A percentile compares a stretch with the other conserved stretches of the same genome.
phyloP scores from a whole-genome alignment of 2,113 vertebrate species.

The Sitta europaea region DNA sequence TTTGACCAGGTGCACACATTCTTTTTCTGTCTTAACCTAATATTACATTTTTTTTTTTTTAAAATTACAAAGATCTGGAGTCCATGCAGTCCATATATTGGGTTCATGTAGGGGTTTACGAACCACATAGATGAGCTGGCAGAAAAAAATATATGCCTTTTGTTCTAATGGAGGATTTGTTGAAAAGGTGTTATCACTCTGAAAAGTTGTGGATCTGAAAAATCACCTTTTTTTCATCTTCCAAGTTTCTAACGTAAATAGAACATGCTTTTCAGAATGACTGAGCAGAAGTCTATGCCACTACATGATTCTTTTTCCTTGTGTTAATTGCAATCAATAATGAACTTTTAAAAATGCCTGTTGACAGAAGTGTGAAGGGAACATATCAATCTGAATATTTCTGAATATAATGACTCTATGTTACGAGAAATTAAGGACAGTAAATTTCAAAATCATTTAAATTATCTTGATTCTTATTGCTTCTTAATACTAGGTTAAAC shows the following conservation, averaged over 20 bases:
- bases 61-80: neutral
- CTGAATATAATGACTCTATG: neutral
- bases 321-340: neutral
- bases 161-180: neutral
- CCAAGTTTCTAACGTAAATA: neutral
- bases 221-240: neutral
- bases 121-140: neutral
- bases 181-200: neutral
- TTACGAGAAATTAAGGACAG: neutral
- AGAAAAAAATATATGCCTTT: fast-evolving
- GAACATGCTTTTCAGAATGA: fast-evolving
- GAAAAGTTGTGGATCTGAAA: neutral
- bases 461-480: neutral
- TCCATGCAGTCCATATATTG: neutral
- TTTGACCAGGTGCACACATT: neutral
- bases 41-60: fast-evolving
- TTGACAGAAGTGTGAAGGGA: neutral
- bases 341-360: neutral
- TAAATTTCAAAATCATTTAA: neutral
- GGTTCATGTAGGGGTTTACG: neutral
- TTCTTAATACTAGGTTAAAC: neutral
- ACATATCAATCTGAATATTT: neutral
- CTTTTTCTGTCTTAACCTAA: neutral
- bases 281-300: neutral
- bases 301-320: neutral